These are phyloP conservation scores for Eleutherodactylus coqui DNA, from an alignment of 2,797 vertebrate genomes.

Conservation along the genomic window DNA sequence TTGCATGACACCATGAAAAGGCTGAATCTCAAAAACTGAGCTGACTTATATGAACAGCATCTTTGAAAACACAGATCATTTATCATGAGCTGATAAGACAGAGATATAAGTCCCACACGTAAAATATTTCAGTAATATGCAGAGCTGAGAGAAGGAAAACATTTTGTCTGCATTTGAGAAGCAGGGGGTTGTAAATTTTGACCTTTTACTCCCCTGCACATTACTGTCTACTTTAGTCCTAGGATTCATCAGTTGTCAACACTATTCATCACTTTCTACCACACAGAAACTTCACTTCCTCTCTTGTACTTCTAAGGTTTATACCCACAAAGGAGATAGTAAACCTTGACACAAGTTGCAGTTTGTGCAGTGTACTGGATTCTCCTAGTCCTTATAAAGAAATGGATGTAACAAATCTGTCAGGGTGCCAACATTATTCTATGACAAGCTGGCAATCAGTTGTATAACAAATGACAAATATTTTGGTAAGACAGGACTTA, in stretches of 20 bases:
- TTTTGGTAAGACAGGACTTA: not conserved
- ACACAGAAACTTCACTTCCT: constrained; percentile 39
- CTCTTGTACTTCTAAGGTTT: constrained; percentile 4
- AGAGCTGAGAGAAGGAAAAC: constrained; percentile 34
- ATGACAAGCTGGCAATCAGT: not conserved
- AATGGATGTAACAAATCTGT: constrained; percentile 12
- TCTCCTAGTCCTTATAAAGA: constrained; percentile 13
- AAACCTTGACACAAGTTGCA: constrained; percentile 41
- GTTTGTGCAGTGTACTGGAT: not conserved
- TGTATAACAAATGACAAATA: not conserved
- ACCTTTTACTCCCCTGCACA: constrained; percentile 38
- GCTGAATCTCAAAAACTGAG: constrained; percentile 43
- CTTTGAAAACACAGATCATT: constrained; percentile 37
- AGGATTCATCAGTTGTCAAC: constrained; percentile 42
- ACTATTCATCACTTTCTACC: constrained; percentile 44
- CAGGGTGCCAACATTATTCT: not conserved
- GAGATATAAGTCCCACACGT: constrained; percentile 42
- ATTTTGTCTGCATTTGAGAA: constrained; percentile 42
- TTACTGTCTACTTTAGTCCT: constrained; percentile 40
- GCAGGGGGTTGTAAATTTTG: constrained; percentile 41
- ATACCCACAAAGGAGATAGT: constrained; percentile 24
- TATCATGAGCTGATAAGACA: constrained; percentile 52
- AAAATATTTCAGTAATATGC: constrained; percentile 48
- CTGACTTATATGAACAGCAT: constrained; percentile 21
- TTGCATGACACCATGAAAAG: constrained; percentile 42